Percentiles rank a stretch among this genome's conserved stretches.
phyloP scores from a whole-genome alignment of 2,888 invertebrate species.

The Nemapogon koenigi region DNA sequence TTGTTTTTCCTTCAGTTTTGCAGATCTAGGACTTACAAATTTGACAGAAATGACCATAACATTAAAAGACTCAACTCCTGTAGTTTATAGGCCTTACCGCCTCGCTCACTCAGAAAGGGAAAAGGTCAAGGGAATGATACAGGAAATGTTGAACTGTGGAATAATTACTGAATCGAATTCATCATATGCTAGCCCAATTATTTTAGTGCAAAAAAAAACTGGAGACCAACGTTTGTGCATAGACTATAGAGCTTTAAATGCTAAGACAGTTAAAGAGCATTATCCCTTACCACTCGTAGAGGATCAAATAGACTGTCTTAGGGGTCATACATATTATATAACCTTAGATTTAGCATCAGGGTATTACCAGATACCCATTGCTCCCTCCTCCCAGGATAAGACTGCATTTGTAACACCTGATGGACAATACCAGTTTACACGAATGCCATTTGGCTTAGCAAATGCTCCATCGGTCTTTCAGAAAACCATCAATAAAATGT shows the following conservation, averaged over 20 bases:
- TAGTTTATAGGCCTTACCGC: slow-evolving; percentile 18
- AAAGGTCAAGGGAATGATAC: slow-evolving; percentile 14
- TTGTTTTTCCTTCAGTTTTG: slow-evolving; percentile 15
- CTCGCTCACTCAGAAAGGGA: slow-evolving; percentile 14
- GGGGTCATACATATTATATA: neutral
- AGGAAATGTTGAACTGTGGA: slow-evolving; percentile 15
- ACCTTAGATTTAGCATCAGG: neutral
- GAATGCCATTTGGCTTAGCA: neutral
- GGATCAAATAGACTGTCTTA: neutral
- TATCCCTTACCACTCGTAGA: neutral
- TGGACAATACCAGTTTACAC: slow-evolving; percentile 18
- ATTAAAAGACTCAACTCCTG: slow-evolving; percentile 13
- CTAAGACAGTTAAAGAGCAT: neutral
- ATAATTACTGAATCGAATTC: slow-evolving; percentile 18
- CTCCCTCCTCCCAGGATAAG: neutral
- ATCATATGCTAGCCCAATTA: slow-evolving; percentile 19
- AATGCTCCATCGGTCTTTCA: slow-evolving; percentile 1
- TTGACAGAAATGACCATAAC: slow-evolving; percentile 16
- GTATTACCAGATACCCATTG: neutral
- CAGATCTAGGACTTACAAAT: slow-evolving; percentile 14
- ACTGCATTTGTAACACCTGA: slow-evolving; percentile 15
- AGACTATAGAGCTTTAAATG: slow-evolving; percentile 16
- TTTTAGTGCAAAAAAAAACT: slow-evolving; percentile 19
- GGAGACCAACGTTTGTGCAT: slow-evolving; percentile 17
- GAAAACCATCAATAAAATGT: slow-evolving; percentile 20